Percentiles rank a stretch among this genome's conserved stretches.
phyloP scores from a whole-genome alignment of 2,888 invertebrate genomes.

The Fragum fragum region DNA sequence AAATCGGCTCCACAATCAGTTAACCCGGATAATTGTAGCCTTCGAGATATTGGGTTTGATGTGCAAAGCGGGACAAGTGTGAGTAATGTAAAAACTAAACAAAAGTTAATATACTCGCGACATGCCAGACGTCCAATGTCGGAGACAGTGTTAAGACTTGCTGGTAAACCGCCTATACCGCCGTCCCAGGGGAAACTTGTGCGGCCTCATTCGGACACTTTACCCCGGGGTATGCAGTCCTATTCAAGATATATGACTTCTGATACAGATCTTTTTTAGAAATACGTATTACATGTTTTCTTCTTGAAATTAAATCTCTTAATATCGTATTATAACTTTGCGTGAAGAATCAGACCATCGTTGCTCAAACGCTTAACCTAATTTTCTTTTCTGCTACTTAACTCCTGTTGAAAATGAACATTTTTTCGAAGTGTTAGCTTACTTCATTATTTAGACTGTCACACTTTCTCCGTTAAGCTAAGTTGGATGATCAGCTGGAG shows the following conservation, averaged over 20 bases:
- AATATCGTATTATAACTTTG: too few relatives aligned
- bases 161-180: constrained; percentile 56
- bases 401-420: too few relatives aligned
- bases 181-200: constrained; percentile 38
- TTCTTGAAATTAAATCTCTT: too few relatives aligned
- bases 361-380: too few relatives aligned
- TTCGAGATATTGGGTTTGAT: constrained; percentile 30
- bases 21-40: constrained; percentile 21
- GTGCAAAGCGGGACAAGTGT: constrained; percentile 26
- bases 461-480: too few relatives aligned
- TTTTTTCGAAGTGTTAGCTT: too few relatives aligned
- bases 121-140: constrained; percentile 58
- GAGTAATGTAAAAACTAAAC: constrained; percentile 48
- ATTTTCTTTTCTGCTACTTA: too few relatives aligned
- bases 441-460: too few relatives aligned
- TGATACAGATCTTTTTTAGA: constrained; percentile 24
- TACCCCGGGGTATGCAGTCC: constrained; percentile 11
- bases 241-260: constrained; percentile 16
- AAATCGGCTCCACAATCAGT: background rate
- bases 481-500: too few relatives aligned
- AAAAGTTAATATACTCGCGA: constrained; percentile 57
- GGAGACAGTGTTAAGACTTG: constrained; percentile 41
- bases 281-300: too few relatives aligned
- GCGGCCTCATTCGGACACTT: constrained; percentile 21
- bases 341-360: too few relatives aligned